phyloP scores from a whole-genome alignment of 2,113 vertebrate species.

The Pitta sordida region DNA sequence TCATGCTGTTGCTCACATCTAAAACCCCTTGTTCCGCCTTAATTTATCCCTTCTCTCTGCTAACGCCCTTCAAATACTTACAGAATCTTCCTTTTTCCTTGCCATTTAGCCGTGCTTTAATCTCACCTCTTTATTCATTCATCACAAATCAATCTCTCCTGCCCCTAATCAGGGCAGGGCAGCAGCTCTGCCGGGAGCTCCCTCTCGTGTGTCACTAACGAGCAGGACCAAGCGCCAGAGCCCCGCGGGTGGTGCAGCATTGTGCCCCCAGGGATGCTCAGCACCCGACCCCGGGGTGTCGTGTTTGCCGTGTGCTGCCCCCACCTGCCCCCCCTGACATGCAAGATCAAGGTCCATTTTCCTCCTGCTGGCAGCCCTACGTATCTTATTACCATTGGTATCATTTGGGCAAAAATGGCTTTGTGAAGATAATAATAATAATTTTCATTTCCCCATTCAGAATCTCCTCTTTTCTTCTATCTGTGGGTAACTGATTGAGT shows the following conservation, averaged over 20 bases:
- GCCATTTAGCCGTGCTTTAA: background rate
- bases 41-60: background rate
- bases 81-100: background rate
- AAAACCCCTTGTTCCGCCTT: background rate
- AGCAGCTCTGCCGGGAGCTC: background rate
- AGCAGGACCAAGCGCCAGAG: background rate
- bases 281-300: background rate
- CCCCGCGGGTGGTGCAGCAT: background rate
- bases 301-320: background rate
- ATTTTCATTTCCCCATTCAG: background rate
- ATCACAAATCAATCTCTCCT: constrained; percentile 19
- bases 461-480: background rate
- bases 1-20: background rate
- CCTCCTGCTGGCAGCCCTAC: background rate
- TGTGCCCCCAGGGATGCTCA: background rate
- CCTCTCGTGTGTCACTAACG: background rate
- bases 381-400: background rate
- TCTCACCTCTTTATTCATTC: constrained; percentile 34
- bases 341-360: background rate
- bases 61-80: background rate
- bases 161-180: background rate
- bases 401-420: background rate
- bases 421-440: background rate
- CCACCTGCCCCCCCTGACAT: background rate
- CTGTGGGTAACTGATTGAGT: background rate